These are phyloP conservation scores for Hirundichthys speculiger DNA, from an alignment of 2,113 vertebrate species.

Conservation along the genomic window DNA sequence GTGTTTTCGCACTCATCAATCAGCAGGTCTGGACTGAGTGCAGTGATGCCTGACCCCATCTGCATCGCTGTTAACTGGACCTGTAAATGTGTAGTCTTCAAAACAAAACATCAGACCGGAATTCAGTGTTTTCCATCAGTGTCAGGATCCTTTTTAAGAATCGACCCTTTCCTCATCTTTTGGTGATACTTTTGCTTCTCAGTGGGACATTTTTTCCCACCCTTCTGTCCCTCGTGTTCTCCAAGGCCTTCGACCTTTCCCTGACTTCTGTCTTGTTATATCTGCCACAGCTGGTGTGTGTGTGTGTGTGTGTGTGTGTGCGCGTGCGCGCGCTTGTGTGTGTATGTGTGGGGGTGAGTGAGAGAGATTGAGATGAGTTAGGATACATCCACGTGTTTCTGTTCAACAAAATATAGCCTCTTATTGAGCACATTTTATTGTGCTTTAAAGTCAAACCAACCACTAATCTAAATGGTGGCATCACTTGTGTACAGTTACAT, in stretches of 20 bases:
- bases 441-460: conserved; percentile 3
- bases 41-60: too few relatives aligned
- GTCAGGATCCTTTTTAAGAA: conserved; percentile 21
- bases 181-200: neutral
- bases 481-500: conserved; percentile 14
- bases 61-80: too few relatives aligned
- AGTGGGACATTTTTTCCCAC: neutral
- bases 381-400: conserved; percentile 31
- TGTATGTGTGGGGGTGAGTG: too few relatives aligned
- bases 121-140: conserved; percentile 9
- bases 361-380: neutral
- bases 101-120: too few relatives aligned
- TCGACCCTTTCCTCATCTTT: conserved; percentile 13
- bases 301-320: neutral
- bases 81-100: too few relatives aligned
- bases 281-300: conserved; percentile 2
- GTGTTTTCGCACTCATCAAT: neutral
- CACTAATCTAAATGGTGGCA: conserved; percentile 18
- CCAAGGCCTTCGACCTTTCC: neutral
- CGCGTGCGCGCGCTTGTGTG: too few relatives aligned
- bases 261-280: neutral
- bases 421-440: neutral
- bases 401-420: conserved; percentile 8
- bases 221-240: neutral
- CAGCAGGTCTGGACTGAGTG: too few relatives aligned